These are phyloP conservation scores for Bombus pyrosoma DNA, from an alignment of 1,140 invertebrate genomes.

Conservation along the genomic window DNA sequence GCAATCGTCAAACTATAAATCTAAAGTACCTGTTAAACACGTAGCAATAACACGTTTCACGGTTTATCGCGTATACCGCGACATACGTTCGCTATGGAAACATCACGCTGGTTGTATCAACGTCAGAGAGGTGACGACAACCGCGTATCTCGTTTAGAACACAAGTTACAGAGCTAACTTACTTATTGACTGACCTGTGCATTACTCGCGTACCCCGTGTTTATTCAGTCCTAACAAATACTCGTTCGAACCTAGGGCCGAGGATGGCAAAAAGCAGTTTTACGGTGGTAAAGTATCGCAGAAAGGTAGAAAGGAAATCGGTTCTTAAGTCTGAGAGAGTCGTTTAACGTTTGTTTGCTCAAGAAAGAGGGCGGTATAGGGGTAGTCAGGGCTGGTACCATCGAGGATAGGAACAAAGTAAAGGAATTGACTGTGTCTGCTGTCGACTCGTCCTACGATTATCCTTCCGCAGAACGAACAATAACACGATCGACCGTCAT, in stretches of 20 bases:
- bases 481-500: slow-evolving; percentile 63
- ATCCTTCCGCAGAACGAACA: slow-evolving; percentile 54
- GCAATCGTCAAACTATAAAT: no score
- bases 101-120: no score
- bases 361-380: not conserved
- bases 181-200: not conserved
- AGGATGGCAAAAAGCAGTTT: not conserved
- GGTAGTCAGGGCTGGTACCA: slow-evolving; percentile 5
- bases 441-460: slow-evolving; percentile 27
- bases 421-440: not conserved
- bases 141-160: no score
- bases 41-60: no score
- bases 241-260: not conserved
- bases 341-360: slow-evolving; percentile 1
- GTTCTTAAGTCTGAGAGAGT: not conserved
- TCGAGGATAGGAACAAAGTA: not conserved
- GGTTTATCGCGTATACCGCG: no score
- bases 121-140: no score
- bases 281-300: not conserved
- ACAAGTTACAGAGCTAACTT: no score
- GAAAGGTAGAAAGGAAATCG: slow-evolving; percentile 36
- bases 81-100: no score
- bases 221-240: not conserved
- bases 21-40: no score
- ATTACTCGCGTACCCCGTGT: not conserved